Base-by-base conservation (phyloP, 2,888 invertebrate species). In the Hermodice carunculata region DNA sequence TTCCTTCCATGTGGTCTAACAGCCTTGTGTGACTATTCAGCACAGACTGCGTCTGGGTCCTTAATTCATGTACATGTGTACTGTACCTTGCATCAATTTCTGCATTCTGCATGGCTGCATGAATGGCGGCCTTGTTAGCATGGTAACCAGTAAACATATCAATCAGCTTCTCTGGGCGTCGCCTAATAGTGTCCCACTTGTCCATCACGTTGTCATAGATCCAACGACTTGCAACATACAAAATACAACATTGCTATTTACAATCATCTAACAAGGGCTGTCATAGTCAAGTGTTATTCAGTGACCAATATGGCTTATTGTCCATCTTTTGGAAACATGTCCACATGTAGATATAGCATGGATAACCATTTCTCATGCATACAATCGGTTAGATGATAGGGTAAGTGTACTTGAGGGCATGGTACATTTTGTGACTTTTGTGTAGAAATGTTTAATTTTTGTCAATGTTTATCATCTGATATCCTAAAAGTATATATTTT, bases 131-230 rank as follows among this genome's bases (percentile, higher is more conserved):
- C 28, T 64, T 71, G 61, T 67, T 78, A 44, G 77, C 77, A 70
- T 76, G 78, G 71, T 78, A 77, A 46, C 78, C 76, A 44, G 78
- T 77, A 61, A 78, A 78, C 78, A 78, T 77, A 64, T 77, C 76
- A 22, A 78, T 59, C 61, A 78, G 53, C 48, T 74, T 76, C 17
- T 51, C 48, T 22, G 78, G 76, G 48, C 67, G 63, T 34, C 68
- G 70, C 8, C 63, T 53, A 14, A 78, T 71, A 32, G 56, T 66
- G 46, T 76, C 74, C 78, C 76, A 77, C 62, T 74, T 78, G 43
- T 59, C 70, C 66, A 66, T 70, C 2, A 78, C 64, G 62, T 78
- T 78, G 56, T 72, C 73, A 61, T 74, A 76, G 34, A 78, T 75
- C 78, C 78, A 78, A 43, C 71, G 76, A 48, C 77, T 77, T 61